A percentile compares a stretch with the other conserved stretches of the same genome.
phyloP scores from a whole-genome alignment of 1,140 invertebrate species.

The Sinella curviseta region DNA sequence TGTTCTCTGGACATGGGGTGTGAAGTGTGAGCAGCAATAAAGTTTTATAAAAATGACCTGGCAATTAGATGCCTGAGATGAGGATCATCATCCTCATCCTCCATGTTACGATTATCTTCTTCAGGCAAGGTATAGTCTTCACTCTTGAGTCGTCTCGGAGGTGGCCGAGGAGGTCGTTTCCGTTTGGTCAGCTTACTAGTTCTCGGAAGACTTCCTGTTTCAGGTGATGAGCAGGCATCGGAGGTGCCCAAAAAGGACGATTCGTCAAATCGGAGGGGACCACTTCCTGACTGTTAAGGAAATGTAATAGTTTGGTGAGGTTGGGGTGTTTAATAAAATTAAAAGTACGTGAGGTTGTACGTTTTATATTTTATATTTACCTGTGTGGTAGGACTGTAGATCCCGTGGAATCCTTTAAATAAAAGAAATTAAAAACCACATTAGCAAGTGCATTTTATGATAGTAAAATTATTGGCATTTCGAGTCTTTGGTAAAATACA shows the following conservation, averaged over 20 bases:
- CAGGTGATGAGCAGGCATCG: conserved; percentile 49
- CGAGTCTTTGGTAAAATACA: no score
- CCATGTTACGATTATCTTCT: conserved; percentile 40
- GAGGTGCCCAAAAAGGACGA: conserved; percentile 49
- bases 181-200: conserved; percentile 48
- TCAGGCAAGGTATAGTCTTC: conserved; percentile 47
- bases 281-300: conserved; percentile 47
- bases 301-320: no score
- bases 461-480: no score
- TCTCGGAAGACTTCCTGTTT: conserved; percentile 48
- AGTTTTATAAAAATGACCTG: conserved; percentile 35
- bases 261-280: conserved; percentile 47
- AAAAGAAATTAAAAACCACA: neutral
- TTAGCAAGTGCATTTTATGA: no score
- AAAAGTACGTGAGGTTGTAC: no score
- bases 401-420: conserved; percentile 45
- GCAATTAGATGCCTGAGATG: conserved; percentile 48
- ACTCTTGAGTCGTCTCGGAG: conserved; percentile 46
- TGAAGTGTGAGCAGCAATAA: neutral
- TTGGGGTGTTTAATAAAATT: no score
- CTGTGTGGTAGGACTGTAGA: conserved; percentile 44
- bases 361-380: no score
- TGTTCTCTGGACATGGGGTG: neutral
- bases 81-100: conserved; percentile 47
- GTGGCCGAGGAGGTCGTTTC: conserved; percentile 48